A percentile compares a stretch with the other conserved stretches of the same genome.
Evolutionary conservation across 2,797 vertebrate species (phyloP).

Genomic region (Coendou prehensilis): DNA sequence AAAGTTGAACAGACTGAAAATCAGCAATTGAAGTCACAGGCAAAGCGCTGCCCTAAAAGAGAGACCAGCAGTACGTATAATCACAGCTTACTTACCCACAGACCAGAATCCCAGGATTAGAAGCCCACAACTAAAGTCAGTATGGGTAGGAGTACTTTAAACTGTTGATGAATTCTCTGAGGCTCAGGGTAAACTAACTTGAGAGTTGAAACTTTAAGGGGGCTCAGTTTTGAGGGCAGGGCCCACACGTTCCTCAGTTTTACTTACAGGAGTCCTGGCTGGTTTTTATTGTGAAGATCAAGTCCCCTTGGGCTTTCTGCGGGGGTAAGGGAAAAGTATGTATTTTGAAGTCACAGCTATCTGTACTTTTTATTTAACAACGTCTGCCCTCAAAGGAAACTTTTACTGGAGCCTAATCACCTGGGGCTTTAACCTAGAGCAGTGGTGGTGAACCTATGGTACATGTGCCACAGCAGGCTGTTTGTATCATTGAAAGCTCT

Average conservation of each 20-base stretch:
- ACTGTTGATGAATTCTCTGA: neutral
- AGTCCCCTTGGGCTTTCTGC: neutral
- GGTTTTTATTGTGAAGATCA: constrained; percentile 1
- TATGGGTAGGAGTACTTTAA: neutral
- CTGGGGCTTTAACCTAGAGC: neutral
- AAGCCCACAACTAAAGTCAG: neutral
- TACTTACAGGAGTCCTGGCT: neutral
- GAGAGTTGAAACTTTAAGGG: constrained; percentile 29
- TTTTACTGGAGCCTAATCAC: constrained; percentile 35
- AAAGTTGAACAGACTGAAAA: neutral
- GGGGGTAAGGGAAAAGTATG: neutral
- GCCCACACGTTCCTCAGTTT: neutral
- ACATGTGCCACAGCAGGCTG: neutral
- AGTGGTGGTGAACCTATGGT: neutral
- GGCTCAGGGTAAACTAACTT: neutral
- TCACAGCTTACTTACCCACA: neutral
- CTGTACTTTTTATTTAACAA: constrained; percentile 67
- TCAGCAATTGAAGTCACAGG: neutral
- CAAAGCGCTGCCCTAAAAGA: neutral
- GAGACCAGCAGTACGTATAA: neutral
- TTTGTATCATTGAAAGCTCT: neutral
- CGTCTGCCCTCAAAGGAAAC: constrained; percentile 42
- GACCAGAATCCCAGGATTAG: neutral
- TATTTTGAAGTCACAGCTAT: constrained; percentile 56
- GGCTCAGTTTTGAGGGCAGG: neutral